Evolutionary conservation across 2,113 vertebrate species (phyloP).

Genomic region (Dipodomys spectabilis): DNA sequence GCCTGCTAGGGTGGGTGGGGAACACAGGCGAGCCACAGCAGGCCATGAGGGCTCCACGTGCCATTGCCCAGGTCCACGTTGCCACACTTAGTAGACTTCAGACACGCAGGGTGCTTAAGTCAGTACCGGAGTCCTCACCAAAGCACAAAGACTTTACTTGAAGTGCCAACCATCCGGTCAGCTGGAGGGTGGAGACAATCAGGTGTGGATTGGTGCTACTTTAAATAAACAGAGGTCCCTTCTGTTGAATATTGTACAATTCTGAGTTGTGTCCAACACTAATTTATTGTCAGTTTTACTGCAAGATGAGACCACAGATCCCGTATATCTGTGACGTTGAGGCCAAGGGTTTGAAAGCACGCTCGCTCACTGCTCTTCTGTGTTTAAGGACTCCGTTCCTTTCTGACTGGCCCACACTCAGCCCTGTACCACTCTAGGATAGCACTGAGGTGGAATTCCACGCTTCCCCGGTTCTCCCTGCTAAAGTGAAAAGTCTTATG

Average conservation of each 20-base stretch:
- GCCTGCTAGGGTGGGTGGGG: slow-evolving; percentile 77
- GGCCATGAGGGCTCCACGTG: slow-evolving; percentile 76
- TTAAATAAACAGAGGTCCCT: slow-evolving; percentile 83
- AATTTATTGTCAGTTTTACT: slow-evolving; percentile 83
- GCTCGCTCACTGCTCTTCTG: too few relatives aligned
- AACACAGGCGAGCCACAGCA: slow-evolving; percentile 79
- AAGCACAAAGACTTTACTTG: slow-evolving; percentile 75
- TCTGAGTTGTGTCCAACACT: slow-evolving; percentile 77
- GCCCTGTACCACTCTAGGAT: slow-evolving; percentile 79
- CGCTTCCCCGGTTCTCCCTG: slow-evolving; percentile 81
- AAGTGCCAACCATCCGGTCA: slow-evolving; percentile 80
- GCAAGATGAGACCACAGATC: slow-evolving; percentile 73
- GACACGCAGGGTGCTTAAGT: slow-evolving; percentile 59
- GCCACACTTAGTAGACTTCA: slow-evolving; percentile 87
- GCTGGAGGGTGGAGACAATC: slow-evolving; percentile 71
- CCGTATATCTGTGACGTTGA: slow-evolving; percentile 70
- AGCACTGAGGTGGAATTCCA: slow-evolving; percentile 74
- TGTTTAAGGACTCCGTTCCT: slow-evolving; percentile 30
- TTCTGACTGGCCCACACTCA: slow-evolving; percentile 66
- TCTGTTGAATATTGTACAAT: slow-evolving; percentile 75
- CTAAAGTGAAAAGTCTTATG: slow-evolving; percentile 82
- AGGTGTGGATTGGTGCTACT: slow-evolving; percentile 92
- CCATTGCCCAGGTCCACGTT: slow-evolving; percentile 85
- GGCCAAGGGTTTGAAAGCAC: slow-evolving; percentile 57
- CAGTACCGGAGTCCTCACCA: slow-evolving; percentile 75